A percentile compares a stretch with the other conserved stretches of the same genome.
Conservation (phyloP, 2,113 vertebrate genomes). For the Hassar affinis region DNA sequence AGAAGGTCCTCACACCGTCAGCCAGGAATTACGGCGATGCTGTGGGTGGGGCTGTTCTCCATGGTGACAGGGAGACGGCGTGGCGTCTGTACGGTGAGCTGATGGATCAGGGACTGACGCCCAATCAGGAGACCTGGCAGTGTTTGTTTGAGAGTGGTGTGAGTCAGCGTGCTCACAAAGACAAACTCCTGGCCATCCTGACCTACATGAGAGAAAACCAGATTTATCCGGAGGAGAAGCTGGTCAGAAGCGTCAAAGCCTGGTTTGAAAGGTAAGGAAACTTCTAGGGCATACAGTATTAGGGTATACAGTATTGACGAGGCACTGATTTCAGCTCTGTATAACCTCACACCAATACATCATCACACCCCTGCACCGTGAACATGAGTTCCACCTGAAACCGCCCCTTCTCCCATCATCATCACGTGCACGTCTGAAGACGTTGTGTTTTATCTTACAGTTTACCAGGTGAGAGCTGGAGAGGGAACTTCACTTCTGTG, state of each 20-base stretch:
- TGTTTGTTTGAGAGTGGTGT: conserved; percentile 76
- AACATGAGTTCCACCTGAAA: too few relatives aligned
- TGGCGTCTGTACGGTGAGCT: conserved; percentile 83
- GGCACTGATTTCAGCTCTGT: too few relatives aligned
- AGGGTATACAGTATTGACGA: too few relatives aligned
- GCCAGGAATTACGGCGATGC: conserved; percentile 77
- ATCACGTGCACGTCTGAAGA: neutral
- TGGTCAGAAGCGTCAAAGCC: conserved; percentile 80
- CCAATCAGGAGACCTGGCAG: conserved; percentile 76
- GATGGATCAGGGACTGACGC: conserved; percentile 68
- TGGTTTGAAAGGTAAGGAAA: conserved; percentile 91
- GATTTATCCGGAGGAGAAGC: conserved; percentile 78
- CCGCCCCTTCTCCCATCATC: too few relatives aligned
- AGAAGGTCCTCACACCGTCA: conserved; percentile 76
- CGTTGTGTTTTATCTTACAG: conserved; percentile 64
- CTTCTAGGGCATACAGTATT: too few relatives aligned
- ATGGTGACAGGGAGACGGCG: conserved; percentile 72
- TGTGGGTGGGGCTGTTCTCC: conserved; percentile 77
- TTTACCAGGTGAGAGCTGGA: conserved; percentile 80
- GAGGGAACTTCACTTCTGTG: conserved; percentile 74
- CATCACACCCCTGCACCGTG: too few relatives aligned
- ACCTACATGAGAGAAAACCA: conserved; percentile 84
- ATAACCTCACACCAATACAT: too few relatives aligned
- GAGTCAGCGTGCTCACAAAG: conserved; percentile 61
- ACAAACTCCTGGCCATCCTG: conserved; percentile 78